phyloP scores from a whole-genome alignment of 1,140 invertebrate genomes.

The Cotesia vestalis region DNA sequence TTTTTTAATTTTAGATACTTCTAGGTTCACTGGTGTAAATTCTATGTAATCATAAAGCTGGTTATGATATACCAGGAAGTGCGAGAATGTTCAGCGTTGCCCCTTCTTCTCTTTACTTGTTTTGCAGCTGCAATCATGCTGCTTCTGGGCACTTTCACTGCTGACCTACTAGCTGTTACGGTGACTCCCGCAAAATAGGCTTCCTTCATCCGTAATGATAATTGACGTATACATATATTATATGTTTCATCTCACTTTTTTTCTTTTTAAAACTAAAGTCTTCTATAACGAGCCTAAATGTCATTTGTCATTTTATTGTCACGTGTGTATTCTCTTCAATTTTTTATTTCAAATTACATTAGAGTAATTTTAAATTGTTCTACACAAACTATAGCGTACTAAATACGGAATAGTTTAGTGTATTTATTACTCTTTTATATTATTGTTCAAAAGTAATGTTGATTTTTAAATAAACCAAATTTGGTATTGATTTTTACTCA shows the following conservation, averaged over 20 bases:
- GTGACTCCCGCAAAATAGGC: slow-evolving; percentile 41
- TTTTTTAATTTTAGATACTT: slow-evolving; percentile 1
- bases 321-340: slow-evolving; percentile 3
- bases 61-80: slow-evolving; percentile 25
- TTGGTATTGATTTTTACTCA: too few species aligned
- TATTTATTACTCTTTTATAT: too few species aligned
- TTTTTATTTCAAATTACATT: neutral
- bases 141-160: slow-evolving; percentile 55
- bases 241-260: neutral
- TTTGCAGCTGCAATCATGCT: slow-evolving; percentile 50
- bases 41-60: neutral
- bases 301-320: too few species aligned
- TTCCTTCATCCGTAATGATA: slow-evolving; percentile 41
- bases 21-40: neutral
- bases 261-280: neutral
- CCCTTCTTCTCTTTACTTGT: slow-evolving; percentile 12
- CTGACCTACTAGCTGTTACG: slow-evolving; percentile 53
- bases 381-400: too few species aligned
- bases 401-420: too few species aligned
- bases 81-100: slow-evolving; percentile 29
- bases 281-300: neutral
- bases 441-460: too few species aligned
- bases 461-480: too few species aligned
- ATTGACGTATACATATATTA: slow-evolving; percentile 2
- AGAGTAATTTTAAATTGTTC: too few species aligned